A percentile compares a stretch with the other conserved stretches of the same genome.
Conservation (phyloP, 2,888 invertebrate genomes). For the Pachliopta kotzebuea region DNA sequence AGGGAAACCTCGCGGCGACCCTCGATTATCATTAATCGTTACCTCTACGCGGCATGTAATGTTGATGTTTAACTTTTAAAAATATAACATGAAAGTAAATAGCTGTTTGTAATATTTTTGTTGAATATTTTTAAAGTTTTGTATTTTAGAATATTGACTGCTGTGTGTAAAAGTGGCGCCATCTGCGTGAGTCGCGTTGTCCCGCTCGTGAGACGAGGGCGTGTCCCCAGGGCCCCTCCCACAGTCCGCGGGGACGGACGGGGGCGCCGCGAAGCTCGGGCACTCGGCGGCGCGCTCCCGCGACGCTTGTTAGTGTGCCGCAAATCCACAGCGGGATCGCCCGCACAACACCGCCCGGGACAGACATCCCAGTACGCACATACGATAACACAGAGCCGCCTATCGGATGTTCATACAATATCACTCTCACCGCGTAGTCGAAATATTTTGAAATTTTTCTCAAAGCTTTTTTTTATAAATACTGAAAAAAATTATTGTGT, state of each 20-base stretch:
- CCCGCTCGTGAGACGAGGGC: slow-evolving; percentile 80
- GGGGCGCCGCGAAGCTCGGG: slow-evolving; percentile 78
- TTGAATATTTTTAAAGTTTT: slow-evolving; percentile 30
- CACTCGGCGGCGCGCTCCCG: slow-evolving; percentile 76
- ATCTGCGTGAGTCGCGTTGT: slow-evolving; percentile 61
- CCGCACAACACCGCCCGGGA: slow-evolving; percentile 78
- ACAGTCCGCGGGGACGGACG: slow-evolving; percentile 77
- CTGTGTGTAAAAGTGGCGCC: slow-evolving; percentile 61
- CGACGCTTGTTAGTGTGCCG: slow-evolving; percentile 80
- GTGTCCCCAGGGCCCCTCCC: slow-evolving; percentile 79
- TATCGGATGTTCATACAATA: slow-evolving; percentile 49
- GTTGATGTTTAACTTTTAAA: slow-evolving; percentile 24
- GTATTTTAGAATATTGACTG: slow-evolving; percentile 34
- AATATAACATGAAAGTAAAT: slow-evolving; percentile 11
- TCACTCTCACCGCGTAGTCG: slow-evolving; percentile 10
- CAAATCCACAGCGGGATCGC: slow-evolving; percentile 80
- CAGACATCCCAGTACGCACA: slow-evolving; percentile 71
- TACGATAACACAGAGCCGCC: slow-evolving; percentile 74
- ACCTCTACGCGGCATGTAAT: slow-evolving; percentile 43
- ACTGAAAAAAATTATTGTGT: slow-evolving; percentile 3
- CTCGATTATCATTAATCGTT: slow-evolving; percentile 55
- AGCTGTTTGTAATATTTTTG: slow-evolving; percentile 17
- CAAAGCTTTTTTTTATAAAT: background rate
- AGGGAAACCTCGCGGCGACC: slow-evolving; percentile 58
- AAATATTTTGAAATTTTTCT: background rate